A percentile compares a stretch with the other conserved stretches of the same genome.
phyloP scores from a whole-genome alignment of 2,888 invertebrate species.

The Cordilura impudica region DNA sequence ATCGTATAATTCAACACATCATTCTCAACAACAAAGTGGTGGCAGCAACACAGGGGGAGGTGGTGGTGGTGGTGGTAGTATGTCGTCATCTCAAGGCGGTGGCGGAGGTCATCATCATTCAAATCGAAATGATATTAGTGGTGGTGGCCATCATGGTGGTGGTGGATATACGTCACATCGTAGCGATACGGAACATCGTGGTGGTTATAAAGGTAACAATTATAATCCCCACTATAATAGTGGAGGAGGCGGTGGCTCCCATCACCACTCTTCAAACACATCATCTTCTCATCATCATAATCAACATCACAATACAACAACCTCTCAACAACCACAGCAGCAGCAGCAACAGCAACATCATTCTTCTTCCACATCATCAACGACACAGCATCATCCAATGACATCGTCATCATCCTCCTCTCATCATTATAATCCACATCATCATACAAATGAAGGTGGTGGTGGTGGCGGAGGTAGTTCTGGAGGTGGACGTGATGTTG shows the following conservation, averaged over 20 bases:
- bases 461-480: conserved; percentile 60
- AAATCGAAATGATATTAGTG: conserved; percentile 61
- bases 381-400: conserved; percentile 68
- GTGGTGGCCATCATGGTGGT: conserved; percentile 64
- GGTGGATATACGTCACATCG: conserved; percentile 70
- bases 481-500: conserved; percentile 53
- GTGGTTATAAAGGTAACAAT: conserved; percentile 74
- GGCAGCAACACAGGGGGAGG: conserved; percentile 64
- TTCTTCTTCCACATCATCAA: conserved; percentile 65
- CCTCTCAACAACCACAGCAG: conserved; percentile 64
- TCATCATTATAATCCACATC: conserved; percentile 68
- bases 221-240: conserved; percentile 72
- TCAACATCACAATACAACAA: conserved; percentile 64
- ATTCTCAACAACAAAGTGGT: conserved; percentile 67
- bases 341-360: conserved; percentile 63
- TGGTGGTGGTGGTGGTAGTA: conserved; percentile 51
- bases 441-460: conserved; percentile 64
- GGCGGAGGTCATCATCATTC: conserved; percentile 54
- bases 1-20: conserved; percentile 69
- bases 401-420: conserved; percentile 64
- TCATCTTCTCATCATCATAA: conserved; percentile 63
- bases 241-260: conserved; percentile 59
- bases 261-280: conserved; percentile 68
- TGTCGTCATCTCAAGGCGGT: conserved; percentile 47
- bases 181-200: conserved; percentile 70